A percentile compares a stretch with the other conserved stretches of the same genome.
These are phyloP conservation scores for Tholera decimalis DNA, from an alignment of 2,888 invertebrate species.

Conservation along the genomic window DNA sequence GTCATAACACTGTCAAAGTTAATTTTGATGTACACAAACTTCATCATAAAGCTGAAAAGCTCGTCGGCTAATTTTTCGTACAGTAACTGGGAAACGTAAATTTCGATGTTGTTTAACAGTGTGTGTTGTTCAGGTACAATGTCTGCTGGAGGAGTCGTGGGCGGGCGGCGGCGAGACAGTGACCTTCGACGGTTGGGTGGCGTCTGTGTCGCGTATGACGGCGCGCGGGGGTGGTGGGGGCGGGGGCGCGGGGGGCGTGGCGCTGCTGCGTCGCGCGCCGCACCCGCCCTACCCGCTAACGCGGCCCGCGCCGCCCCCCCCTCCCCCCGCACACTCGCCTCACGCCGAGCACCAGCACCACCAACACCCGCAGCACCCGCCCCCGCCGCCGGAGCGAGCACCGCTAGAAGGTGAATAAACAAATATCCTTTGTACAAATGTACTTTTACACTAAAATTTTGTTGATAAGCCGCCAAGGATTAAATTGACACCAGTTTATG, in stretches of 20 bases:
- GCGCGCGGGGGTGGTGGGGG: constrained; percentile 65
- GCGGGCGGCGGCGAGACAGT: constrained; percentile 91
- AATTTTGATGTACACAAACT: too few relatives aligned
- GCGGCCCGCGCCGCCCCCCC: constrained; percentile 85
- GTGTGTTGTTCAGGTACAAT: constrained; percentile 90
- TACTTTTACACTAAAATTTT: too few relatives aligned
- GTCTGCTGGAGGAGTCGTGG: constrained; percentile 96
- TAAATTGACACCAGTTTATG: too few relatives aligned
- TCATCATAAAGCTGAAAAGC: too few relatives aligned
- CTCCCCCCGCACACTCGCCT: constrained; percentile 65
- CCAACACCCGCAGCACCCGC: constrained; percentile 52
- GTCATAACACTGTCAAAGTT: too few relatives aligned
- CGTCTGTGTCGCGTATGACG: constrained; percentile 93
- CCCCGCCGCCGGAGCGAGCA: constrained; percentile 56
- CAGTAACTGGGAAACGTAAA: too few relatives aligned
- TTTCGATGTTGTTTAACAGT: constrained; percentile 79
- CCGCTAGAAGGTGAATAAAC: constrained; percentile 42
- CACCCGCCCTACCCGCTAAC: constrained; percentile 96
- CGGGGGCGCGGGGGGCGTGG: constrained; percentile 67
- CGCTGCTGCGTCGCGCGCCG: constrained; percentile 93
- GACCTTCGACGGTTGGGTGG: constrained; percentile 89
- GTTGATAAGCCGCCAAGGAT: too few relatives aligned
- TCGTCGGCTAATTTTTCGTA: too few relatives aligned
- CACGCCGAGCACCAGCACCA: constrained; percentile 74
- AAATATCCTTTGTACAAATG: neutral